Base-by-base conservation (phyloP, 2,888 invertebrate species). In the Nemoura dubitans region DNA sequence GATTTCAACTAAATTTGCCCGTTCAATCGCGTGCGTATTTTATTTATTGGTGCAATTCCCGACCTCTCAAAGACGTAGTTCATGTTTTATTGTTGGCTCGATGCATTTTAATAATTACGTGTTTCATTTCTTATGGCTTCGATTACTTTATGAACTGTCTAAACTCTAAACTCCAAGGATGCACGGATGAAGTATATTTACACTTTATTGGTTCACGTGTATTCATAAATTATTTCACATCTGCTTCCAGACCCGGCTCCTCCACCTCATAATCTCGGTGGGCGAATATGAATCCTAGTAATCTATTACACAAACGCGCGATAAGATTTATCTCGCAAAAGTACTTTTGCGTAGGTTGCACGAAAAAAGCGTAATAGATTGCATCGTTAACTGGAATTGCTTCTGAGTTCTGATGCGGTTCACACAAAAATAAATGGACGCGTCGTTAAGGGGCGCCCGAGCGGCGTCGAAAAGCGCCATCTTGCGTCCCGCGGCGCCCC, bases 381-480 rank as follows among this genome's bases (percentile, higher is more conserved):
- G 59, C 59, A 59, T 59, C 59, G 59, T 59, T 10, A n/a, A 10
- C 59, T 1, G 2, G 21, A 59, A 59, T 59, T 21, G 14, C 2
- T 59, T 21, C 59, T n/a, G 3, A 3, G 36, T 36, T 36, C 36
- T 59, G 16, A 36, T 36, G 10, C 36, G 36, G 59, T 59, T 59
- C 16, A 59, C 3, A 59, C 36, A 36, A 59, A 59, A 59, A 59
- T 10, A 36, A 59, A 59, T 59, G 16, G 59, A 10, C 59, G 21
- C 59, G 59, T 59, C 59, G 59, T 59, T 59, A 59, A 21, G 59
- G 16, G 59, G 16, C 59, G 59, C 10, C 78, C 25, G 28, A 26
- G 16, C 81, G 81, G 84, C 84, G 84, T 76, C 76, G 59, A 76
- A 29, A 25, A 59, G 59, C 26, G 84, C 84, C 84, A 84, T 84